phyloP scores from a whole-genome alignment of 2,888 invertebrate genomes.

The Abrostola triplasia region DNA sequence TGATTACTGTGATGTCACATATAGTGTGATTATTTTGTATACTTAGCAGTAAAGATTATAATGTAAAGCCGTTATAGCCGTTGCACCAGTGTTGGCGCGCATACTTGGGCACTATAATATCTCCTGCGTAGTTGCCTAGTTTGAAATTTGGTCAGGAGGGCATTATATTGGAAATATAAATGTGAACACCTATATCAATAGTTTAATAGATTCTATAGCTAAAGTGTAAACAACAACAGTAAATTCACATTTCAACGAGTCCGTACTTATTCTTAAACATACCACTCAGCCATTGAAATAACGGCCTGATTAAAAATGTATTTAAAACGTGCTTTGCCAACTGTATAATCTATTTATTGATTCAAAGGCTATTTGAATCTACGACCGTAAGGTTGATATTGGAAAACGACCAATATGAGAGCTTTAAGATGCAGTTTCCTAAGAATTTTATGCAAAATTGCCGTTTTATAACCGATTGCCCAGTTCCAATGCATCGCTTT shows the following conservation, averaged over 20 bases:
- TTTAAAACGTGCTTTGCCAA: constrained; percentile 34
- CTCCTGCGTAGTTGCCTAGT: too few species aligned
- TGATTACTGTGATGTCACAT: too few species aligned
- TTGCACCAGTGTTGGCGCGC: too few species aligned
- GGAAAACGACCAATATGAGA: constrained; percentile 62
- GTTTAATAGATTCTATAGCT: not conserved
- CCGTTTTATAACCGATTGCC: constrained; percentile 67
- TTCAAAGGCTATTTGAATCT: constrained; percentile 55
- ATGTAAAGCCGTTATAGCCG: too few species aligned
- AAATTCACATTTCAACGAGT: not conserved
- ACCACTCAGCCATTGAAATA: not conserved
- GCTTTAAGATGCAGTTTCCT: constrained; percentile 63
- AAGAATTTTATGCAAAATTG: constrained; percentile 69
- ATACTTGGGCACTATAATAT: too few species aligned
- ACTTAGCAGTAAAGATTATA: too few species aligned
- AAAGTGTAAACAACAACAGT: not conserved
- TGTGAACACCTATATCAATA: too few species aligned
- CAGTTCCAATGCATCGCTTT: constrained; percentile 52
- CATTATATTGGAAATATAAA: too few species aligned
- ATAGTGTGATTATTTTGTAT: too few species aligned
- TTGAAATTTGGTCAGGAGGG: too few species aligned
- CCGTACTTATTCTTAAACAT: not conserved
- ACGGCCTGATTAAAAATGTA: constrained; percentile 24
- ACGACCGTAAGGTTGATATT: constrained; percentile 57
- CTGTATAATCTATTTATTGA: constrained; percentile 42